Base-by-base conservation (phyloP, 1,140 invertebrate species). In the Piezodorus guildinii region DNA sequence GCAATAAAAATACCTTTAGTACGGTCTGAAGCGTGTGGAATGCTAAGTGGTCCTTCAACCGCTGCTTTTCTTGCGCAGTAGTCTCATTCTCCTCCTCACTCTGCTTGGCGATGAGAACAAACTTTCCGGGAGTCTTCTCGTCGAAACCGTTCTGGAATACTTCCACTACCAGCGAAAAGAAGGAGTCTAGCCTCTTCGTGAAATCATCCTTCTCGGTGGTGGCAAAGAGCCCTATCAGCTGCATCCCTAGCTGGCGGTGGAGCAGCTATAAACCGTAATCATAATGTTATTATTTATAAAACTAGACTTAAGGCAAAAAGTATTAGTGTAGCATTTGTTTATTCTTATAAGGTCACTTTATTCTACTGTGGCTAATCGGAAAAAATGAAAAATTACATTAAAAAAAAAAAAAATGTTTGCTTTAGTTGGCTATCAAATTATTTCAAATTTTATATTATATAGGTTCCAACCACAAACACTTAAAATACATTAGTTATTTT, bases 161-260 rank as follows among this genome's bases (percentile, higher is more conserved):
- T 30, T 77, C 73, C 3, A 78, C 72, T 6, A 87, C 67, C n/a
- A 81, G 65, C 3, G 84, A 79, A 0, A 89, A 72, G 5, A 86
- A 66, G 0, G 69, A 66, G 1, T 71, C 68, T 5, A 91, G 69
- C n/a, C 83, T 78, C 3, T 72, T 76, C 63, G 82, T 77, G 69
- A 92, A 91, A 0, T 79, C 72, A 5, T 79, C 74, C 49, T 80
- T 76, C 71, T 92, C 89, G 0, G 83, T 81, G 62, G 79, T 80
- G 0, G 88, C 83, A 75, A 91, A 91, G 39, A 86, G 71, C 0
- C 83, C 83, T 67, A 77, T 76, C 0, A 87, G 69, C 67, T 85
- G 83, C 1, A 80, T 79, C 0, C 80, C 85, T 65, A 88, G 71
- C 66, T 80, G 79, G 5, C 78, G 74, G 61, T 83, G 79, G 5